phyloP scores from a whole-genome alignment of 1,140 invertebrate species.

The Drosophila asahinai region DNA sequence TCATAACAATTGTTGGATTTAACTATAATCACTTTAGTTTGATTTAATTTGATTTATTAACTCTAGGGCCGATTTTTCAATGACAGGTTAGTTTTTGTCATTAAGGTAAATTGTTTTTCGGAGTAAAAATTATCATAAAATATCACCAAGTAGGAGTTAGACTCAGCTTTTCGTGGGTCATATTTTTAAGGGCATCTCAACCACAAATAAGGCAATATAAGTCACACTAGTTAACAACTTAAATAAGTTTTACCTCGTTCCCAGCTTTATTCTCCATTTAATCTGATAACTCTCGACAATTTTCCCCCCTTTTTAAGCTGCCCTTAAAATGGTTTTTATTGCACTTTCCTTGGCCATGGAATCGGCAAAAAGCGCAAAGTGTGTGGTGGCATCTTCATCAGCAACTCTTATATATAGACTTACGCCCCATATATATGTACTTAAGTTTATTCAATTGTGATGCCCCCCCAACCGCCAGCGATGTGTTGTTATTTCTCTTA shows the following conservation, averaged over 20 bases:
- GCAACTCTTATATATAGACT: slow-evolving; percentile 16
- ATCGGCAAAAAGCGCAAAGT: slow-evolving; percentile 13
- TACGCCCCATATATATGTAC: neutral
- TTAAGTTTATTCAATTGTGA: slow-evolving; percentile 26
- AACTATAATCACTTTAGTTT: too few relatives aligned
- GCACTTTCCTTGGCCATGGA: slow-evolving; percentile 1
- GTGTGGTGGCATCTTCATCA: slow-evolving; percentile 39
- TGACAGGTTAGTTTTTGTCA: too few relatives aligned
- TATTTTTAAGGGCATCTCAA: too few relatives aligned
- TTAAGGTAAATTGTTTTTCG: too few relatives aligned
- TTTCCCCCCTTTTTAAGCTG: neutral
- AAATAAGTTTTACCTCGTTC: neutral
- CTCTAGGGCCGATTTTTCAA: too few relatives aligned
- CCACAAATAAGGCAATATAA: neutral
- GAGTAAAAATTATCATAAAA: too few relatives aligned
- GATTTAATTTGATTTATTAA: too few relatives aligned
- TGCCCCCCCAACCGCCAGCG: neutral
- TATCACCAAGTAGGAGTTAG: too few relatives aligned
- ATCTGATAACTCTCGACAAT: neutral
- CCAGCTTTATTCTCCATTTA: neutral
- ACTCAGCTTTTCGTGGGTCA: too few relatives aligned
- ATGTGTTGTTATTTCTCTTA: slow-evolving; percentile 13
- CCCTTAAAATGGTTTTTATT: neutral
- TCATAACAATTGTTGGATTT: too few relatives aligned
- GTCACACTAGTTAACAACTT: neutral